These are phyloP conservation scores for Sphaerolaimus hirsutus DNA, from an alignment of 2,888 invertebrate genomes.

Conservation along the genomic window DNA sequence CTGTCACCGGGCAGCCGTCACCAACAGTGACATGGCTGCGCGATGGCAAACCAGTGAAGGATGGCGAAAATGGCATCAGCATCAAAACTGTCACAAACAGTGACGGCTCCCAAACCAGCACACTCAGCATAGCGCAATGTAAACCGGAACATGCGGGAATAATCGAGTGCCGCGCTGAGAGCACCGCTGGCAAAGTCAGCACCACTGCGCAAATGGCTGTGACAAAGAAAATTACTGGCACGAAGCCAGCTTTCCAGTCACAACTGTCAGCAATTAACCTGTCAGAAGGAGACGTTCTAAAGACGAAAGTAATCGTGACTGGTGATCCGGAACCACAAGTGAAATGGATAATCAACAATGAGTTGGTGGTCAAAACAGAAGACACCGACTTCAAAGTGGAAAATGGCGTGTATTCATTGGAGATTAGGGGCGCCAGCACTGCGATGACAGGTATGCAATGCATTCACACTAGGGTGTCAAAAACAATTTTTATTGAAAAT, in stretches of 20 bases:
- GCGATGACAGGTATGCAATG: slow-evolving; percentile 32
- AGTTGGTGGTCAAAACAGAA: slow-evolving; percentile 19
- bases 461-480: too few relatives aligned
- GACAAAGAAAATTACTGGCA: slow-evolving; percentile 13
- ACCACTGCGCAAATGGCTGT: slow-evolving; percentile 6
- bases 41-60: slow-evolving; percentile 1
- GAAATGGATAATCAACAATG: slow-evolving; percentile 40
- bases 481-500: too few relatives aligned
- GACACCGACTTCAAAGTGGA: slow-evolving; percentile 18
- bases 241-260: slow-evolving; percentile 22
- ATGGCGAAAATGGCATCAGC: background rate
- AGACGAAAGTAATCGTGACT: slow-evolving; percentile 56
- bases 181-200: background rate
- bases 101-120: background rate
- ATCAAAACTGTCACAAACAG: background rate
- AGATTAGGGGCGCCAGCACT: slow-evolving; percentile 27
- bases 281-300: slow-evolving; percentile 58
- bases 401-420: slow-evolving; percentile 27
- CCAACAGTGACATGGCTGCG: slow-evolving; percentile 1
- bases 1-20: background rate
- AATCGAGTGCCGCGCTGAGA: background rate
- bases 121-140: background rate
- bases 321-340: slow-evolving; percentile 64
- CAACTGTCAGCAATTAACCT: slow-evolving; percentile 37
- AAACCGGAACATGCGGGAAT: background rate